These are phyloP conservation scores for Axinella damicornis DNA, from an alignment of 37 sponge, comb jelly and placozoan species.

Conservation along the genomic window DNA sequence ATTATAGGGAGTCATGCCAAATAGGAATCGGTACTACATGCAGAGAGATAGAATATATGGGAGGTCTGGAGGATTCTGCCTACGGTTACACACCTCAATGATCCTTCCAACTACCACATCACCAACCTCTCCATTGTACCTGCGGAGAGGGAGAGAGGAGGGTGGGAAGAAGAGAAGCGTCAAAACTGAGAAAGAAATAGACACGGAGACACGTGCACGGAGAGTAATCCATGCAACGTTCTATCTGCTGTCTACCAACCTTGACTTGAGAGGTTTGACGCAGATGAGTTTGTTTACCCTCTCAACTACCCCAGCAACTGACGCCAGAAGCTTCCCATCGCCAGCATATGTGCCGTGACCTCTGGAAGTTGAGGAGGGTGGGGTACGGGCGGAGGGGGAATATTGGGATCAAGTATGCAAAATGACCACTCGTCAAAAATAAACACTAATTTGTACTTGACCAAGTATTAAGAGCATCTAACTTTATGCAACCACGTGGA, in stretches of 20 bases:
- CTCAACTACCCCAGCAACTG: conserved; percentile 92
- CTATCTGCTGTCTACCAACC: conserved; percentile 21
- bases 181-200: too few species aligned
- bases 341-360: conserved; percentile 92
- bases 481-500: too few species aligned
- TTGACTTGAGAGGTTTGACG: conserved; percentile 83
- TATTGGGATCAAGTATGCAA: too few species aligned
- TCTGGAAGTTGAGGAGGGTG: too few species aligned
- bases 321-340: conserved; percentile 74
- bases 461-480: too few species aligned
- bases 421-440: too few species aligned
- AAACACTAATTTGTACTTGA: too few species aligned
- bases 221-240: too few species aligned
- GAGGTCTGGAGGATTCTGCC: not conserved
- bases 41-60: too few species aligned
- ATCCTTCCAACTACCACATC: conserved; percentile 97
- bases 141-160: conserved; percentile 14
- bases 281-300: conserved; percentile 89
- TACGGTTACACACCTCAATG: conserved; percentile 67
- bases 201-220: too few species aligned
- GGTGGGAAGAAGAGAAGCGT: too few species aligned
- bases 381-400: too few species aligned
- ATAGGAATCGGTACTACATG: not conserved
- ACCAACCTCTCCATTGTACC: conserved; percentile 96
- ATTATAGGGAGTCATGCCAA: not conserved